Evolutionary conservation across 2,888 invertebrate species (phyloP), one percentile per base, ranked within the genome.

Genomic region (Caenorhabditis sp.): DNA sequence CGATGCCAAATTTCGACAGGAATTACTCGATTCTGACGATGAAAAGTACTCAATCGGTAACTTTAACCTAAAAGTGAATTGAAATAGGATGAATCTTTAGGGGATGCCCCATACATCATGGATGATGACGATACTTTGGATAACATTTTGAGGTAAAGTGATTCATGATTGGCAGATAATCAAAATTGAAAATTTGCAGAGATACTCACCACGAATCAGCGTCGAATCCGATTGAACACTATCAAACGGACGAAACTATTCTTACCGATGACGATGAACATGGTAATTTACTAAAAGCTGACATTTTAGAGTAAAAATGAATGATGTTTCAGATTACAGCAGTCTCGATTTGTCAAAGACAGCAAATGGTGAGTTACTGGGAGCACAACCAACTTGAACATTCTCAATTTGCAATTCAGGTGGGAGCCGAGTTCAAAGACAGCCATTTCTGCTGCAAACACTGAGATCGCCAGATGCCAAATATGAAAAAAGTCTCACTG

Each of bases 1-100:
- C 52, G 68, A 78, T 35, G 78, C 78, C 11, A 66, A 73, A 35
- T 63, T 73, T 11, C 61, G 78, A 20, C 41, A 63, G 7, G 73
- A 78, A 8, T 52, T 78, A 0, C 52, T 78, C 2, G 78, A 78
- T 50, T 62, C 56, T 20, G 78, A 73, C 30, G 78, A 72, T 5
- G 76, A 76, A 2, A 43, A 35, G 8, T 73, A 52, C 39, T 66
- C 61, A 15, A 39, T 58, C 1, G 66, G 66, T 72, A 50, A n/a
- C n/a, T n/a, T n/a, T n/a, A n/a, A n/a, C n/a, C n/a, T n/a, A n/a
- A n/a, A n/a, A n/a, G n/a, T n/a, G n/a, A n/a, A n/a, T n/a, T n/a
- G n/a, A n/a, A n/a, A n/a, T n/a, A n/a, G n/a, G n/a, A n/a, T n/a
- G n/a, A n/a, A n/a, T 37, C 7, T 52, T 8, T 27, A 59, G 75